phyloP scores from a whole-genome alignment of 2,113 vertebrate species.

The Leptobrachium ailaonicum region DNA sequence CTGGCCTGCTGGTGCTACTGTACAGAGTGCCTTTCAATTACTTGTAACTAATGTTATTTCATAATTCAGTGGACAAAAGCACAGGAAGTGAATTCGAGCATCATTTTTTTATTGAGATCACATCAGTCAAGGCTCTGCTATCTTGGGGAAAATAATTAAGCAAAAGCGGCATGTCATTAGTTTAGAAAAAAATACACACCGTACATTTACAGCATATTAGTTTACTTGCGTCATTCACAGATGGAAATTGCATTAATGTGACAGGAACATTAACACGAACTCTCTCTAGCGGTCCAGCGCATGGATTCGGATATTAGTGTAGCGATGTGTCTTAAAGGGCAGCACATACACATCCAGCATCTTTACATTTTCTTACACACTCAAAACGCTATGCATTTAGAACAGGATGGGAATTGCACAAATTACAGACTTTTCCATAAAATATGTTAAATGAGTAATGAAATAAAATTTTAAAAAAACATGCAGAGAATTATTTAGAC shows the following conservation, averaged over 20 bases:
- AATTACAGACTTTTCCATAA: too few species aligned
- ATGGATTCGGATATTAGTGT: too few species aligned
- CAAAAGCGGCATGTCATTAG: conserved; percentile 18
- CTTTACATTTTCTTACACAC: too few species aligned
- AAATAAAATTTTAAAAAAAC: too few species aligned
- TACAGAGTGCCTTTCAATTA: conserved; percentile 6
- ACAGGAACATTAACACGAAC: conserved; percentile 16
- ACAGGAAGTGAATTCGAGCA: not conserved
- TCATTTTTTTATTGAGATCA: conserved; percentile 17
- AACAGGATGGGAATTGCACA: too few species aligned
- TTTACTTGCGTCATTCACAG: not conserved
- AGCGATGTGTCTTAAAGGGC: too few species aligned
- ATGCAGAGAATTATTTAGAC: too few species aligned
- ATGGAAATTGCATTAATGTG: conserved; percentile 15
- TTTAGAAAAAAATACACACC: not conserved
- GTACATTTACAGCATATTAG: not conserved
- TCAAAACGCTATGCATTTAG: too few species aligned
- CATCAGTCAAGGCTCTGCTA: not conserved
- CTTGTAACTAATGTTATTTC: conserved; percentile 17
- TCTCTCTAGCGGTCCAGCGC: not conserved
- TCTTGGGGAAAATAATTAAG: conserved; percentile 5
- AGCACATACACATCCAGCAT: too few species aligned
- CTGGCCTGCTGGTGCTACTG: conserved; percentile 28
- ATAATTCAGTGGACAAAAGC: conserved; percentile 11
- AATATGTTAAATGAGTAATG: too few species aligned